Evolutionary conservation across 1,140 invertebrate genomes (phyloP).

Genomic region (Paramacrobiotus metropolitanus): DNA sequence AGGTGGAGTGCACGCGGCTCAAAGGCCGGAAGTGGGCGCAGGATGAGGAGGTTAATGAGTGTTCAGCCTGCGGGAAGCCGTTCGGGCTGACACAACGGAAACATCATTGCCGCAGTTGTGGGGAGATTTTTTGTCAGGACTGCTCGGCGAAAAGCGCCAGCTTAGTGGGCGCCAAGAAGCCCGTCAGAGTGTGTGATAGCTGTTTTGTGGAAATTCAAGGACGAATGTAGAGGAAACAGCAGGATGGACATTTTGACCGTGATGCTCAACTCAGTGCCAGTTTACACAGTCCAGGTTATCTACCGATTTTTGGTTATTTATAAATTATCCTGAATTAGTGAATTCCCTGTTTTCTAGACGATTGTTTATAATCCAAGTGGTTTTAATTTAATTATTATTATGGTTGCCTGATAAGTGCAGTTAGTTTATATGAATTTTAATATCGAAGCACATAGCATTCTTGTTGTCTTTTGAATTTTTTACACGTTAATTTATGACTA

Average conservation of each 20-base stretch:
- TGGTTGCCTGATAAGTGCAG: too few species aligned
- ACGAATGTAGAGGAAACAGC: neutral
- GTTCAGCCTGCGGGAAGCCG: conserved; percentile 1
- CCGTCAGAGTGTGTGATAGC: neutral
- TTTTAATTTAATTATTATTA: too few species aligned
- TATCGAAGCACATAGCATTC: too few species aligned
- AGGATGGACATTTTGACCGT: neutral
- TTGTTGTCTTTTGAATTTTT: too few species aligned
- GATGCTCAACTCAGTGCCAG: neutral
- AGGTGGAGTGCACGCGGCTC: neutral
- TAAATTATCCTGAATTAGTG: neutral
- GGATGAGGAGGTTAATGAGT: neutral
- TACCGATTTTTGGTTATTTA: neutral
- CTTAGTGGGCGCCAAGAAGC: neutral
- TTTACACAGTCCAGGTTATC: neutral
- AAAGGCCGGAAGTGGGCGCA: neutral
- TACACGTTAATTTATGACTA: too few species aligned
- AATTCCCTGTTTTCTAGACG: neutral
- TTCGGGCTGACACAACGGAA: neutral
- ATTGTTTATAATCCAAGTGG: neutral
- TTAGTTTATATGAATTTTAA: too few species aligned
- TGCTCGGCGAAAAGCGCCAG: neutral
- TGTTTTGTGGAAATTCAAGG: neutral
- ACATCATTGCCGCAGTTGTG: neutral
- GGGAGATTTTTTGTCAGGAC: neutral